Evolutionary conservation across 1,140 invertebrate species (phyloP).

Genomic region (Amyelois transitella): DNA sequence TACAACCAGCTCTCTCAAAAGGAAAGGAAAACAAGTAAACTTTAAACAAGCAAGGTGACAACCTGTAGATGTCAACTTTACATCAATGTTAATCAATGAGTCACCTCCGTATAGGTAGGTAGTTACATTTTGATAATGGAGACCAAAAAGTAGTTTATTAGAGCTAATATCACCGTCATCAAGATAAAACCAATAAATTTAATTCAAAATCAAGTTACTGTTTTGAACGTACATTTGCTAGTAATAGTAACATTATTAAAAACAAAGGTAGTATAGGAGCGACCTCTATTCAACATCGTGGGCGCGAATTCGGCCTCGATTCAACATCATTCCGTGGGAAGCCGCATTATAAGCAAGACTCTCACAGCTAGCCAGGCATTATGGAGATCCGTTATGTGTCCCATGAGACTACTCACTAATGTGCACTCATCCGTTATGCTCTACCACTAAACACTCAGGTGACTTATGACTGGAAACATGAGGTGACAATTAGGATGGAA

Average conservation of each 20-base stretch:
- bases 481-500: not conserved
- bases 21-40: not conserved
- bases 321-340: constrained; percentile 39
- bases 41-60: not conserved
- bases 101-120: not conserved
- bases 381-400: constrained; percentile 28
- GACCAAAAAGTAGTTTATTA: no score
- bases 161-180: no score
- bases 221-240: no score
- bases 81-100: not conserved
- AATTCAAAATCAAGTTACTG: no score
- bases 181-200: no score
- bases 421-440: constrained; percentile 25
- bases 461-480: not conserved
- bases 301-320: constrained; percentile 22
- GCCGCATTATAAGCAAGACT: constrained; percentile 21
- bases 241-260: no score
- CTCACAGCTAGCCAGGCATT: constrained; percentile 14
- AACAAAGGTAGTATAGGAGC: not conserved
- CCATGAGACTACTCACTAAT: constrained; percentile 28
- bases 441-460: not conserved
- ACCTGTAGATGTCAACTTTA: not conserved
- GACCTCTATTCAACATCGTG: constrained; percentile 18
- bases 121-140: no score
- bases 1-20: not conserved